These are phyloP conservation scores for Stomatorhinus ivindoensis DNA, from an alignment of 2,113 vertebrate genomes.

Conservation along the genomic window DNA sequence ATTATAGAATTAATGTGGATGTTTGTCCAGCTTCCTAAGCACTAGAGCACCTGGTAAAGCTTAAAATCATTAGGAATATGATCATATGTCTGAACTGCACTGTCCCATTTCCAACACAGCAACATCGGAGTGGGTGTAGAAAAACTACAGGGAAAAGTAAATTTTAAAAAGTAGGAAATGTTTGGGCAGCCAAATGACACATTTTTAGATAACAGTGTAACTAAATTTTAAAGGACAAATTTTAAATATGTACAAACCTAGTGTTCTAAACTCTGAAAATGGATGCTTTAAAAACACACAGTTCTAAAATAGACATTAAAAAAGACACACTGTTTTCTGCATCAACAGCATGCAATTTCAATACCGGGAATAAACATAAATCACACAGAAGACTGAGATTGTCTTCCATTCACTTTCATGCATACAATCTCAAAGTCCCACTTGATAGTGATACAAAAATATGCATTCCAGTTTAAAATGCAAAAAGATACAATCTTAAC, in stretches of 20 bases:
- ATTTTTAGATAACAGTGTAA: neutral
- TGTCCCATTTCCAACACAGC: neutral
- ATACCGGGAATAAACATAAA: neutral
- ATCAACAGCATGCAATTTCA: neutral
- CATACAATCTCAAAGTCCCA: neutral
- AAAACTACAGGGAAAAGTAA: neutral
- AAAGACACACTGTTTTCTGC: neutral
- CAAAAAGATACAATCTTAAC: constrained; percentile 4
- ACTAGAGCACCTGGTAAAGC: neutral
- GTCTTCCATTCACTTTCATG: neutral
- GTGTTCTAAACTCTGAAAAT: neutral
- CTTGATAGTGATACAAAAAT: neutral
- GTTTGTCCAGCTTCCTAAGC: neutral
- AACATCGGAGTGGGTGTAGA: neutral
- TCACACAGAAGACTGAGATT: neutral
- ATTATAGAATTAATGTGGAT: neutral
- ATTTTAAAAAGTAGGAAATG: neutral
- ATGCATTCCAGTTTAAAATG: neutral
- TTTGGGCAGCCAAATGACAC: neutral
- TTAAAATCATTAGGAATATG: neutral
- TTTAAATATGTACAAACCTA: neutral
- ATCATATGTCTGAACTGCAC: neutral
- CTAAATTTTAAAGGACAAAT: neutral
- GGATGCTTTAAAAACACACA: neutral
- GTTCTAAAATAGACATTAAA: neutral